A percentile compares a stretch with the other conserved stretches of the same genome.
These are phyloP conservation scores for Lutraria rhynchaena DNA, from an alignment of 1,140 invertebrate species.

Conservation along the genomic window DNA sequence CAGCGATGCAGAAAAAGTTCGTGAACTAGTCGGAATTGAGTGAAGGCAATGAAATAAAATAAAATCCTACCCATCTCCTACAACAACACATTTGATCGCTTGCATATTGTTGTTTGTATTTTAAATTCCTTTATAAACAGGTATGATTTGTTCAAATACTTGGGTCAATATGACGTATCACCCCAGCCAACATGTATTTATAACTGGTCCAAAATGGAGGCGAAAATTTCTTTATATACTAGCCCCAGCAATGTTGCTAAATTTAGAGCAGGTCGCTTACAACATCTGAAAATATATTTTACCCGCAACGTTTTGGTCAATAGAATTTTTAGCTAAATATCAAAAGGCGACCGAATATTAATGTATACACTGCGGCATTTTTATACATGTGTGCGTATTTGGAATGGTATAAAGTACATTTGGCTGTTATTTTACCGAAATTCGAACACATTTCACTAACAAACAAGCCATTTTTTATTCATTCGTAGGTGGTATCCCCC, in stretches of 20 bases:
- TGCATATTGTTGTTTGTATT: constrained; percentile 4
- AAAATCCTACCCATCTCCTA: constrained; percentile 41
- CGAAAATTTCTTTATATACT: constrained; percentile 25
- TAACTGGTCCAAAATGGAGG: constrained; percentile 45
- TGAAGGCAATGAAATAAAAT: neutral
- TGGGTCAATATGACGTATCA: neutral
- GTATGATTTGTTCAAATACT: neutral
- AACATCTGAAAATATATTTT: constrained; percentile 5
- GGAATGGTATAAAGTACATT: too few relatives aligned
- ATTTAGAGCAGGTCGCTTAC: constrained; percentile 10
- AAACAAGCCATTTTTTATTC: too few relatives aligned
- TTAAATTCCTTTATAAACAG: neutral
- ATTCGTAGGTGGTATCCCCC: too few relatives aligned
- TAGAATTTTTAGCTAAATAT: too few relatives aligned
- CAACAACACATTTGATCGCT: constrained; percentile 41
- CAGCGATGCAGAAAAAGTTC: constrained; percentile 5
- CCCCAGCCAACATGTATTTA: constrained; percentile 39
- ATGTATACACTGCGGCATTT: too few relatives aligned
- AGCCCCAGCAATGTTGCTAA: constrained; percentile 48
- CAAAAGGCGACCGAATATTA: too few relatives aligned
- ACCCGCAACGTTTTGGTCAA: constrained; percentile 21
- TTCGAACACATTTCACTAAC: too few relatives aligned
- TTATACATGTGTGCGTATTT: too few relatives aligned
- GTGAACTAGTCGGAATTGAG: constrained; percentile 1
- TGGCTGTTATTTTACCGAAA: too few relatives aligned